Evolutionary conservation across 2,113 vertebrate genomes (phyloP).

Genomic region (Aleadryas rufinucha): DNA sequence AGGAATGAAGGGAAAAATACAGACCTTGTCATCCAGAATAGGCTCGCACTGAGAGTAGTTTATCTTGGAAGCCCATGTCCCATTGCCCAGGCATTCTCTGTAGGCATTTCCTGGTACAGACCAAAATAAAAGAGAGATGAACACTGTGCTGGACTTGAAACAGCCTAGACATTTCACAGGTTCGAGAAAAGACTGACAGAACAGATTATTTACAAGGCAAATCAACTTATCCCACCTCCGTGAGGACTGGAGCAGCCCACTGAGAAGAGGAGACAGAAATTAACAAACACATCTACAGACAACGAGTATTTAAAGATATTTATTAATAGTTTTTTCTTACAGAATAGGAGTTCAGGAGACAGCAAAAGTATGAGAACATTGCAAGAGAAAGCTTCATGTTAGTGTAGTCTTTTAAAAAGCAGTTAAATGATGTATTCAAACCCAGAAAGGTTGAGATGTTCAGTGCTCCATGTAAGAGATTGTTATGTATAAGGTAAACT

Average conservation of each 20-base stretch:
- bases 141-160: not conserved
- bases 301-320: not conserved
- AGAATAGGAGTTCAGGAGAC: not conserved
- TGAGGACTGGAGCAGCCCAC: not conserved
- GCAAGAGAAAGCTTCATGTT: not conserved
- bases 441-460: not conserved
- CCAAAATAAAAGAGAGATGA: conserved; percentile 46
- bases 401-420: not conserved
- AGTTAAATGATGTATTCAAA: not conserved
- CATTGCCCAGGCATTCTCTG: conserved; percentile 93
- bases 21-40: conserved; percentile 92
- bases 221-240: not conserved
- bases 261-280: not conserved
- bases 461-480: not conserved
- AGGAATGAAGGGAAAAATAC: conserved; percentile 22
- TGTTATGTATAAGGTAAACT: not conserved
- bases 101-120: conserved; percentile 84
- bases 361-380: not conserved
- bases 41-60: conserved; percentile 97
- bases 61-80: conserved; percentile 91
- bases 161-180: not conserved
- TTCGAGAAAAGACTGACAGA: not conserved
- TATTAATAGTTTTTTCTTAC: not conserved
- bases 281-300: not conserved
- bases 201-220: not conserved